Evolutionary conservation across 2,113 vertebrate genomes (phyloP).

Genomic region (Trachemys scripta): DNA sequence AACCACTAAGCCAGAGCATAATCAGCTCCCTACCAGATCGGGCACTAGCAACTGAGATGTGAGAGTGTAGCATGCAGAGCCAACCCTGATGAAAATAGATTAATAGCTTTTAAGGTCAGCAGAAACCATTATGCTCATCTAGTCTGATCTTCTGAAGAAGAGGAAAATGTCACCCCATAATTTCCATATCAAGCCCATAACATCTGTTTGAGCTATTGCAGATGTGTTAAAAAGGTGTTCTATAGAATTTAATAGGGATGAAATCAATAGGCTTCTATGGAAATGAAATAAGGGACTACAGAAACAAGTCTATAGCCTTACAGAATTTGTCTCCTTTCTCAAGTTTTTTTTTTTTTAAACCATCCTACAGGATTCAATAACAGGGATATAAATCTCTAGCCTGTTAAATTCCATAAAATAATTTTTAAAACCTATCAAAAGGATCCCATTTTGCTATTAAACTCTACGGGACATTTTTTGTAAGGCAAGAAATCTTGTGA

Average conservation of each 20-base stretch:
- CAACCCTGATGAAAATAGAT: background rate
- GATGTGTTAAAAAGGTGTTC: background rate
- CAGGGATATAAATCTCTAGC: rapidly evolving
- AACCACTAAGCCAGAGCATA: background rate
- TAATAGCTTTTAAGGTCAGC: background rate
- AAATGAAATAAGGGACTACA: rapidly evolving
- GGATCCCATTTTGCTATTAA: background rate
- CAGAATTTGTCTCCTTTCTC: background rate
- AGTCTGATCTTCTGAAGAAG: background rate
- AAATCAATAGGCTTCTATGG: background rate
- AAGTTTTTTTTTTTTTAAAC: background rate
- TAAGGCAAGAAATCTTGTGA: conserved; percentile 39
- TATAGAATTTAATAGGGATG: rapidly evolving
- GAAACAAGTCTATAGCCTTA: background rate
- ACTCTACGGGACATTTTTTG: background rate
- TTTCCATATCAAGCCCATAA: background rate
- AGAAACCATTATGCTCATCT: background rate
- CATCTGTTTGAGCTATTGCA: rapidly evolving
- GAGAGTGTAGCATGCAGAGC: rapidly evolving
- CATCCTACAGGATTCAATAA: background rate
- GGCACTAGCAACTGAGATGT: background rate
- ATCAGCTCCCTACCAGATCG: background rate
- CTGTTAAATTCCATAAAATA: background rate
- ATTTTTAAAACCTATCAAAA: background rate
- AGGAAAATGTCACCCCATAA: background rate